These are phyloP conservation scores for Oopsacas minuta DNA, from an alignment of 37 sponge, comb jelly and placozoan genomes.

Conservation along the genomic window DNA sequence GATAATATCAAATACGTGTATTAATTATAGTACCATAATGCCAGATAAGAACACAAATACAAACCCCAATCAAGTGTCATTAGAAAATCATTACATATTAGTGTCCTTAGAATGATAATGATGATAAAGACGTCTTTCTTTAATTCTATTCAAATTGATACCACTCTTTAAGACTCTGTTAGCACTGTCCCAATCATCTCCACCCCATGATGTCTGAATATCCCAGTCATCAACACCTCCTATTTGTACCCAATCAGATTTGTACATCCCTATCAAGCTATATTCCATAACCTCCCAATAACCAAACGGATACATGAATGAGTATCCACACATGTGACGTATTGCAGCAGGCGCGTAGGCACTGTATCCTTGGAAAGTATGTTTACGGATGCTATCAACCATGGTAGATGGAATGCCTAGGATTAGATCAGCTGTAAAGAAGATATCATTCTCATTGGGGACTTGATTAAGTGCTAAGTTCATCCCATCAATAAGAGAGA, in stretches of 20 bases:
- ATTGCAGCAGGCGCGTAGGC: not conserved
- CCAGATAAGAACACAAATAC: too few species aligned
- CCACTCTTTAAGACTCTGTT: not conserved
- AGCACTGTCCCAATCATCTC: not conserved
- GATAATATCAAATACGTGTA: too few species aligned
- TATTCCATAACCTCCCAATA: not conserved
- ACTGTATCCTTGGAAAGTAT: not conserved
- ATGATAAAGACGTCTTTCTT: not conserved
- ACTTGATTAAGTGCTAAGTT: not conserved
- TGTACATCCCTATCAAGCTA: slow-evolving; percentile 2
- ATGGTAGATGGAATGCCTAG: not conserved
- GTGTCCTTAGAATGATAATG: not conserved
- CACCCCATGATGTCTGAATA: not conserved
- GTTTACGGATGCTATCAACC: not conserved
- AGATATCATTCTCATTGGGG: not conserved
- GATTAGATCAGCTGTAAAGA: not conserved
- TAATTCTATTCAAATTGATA: not conserved
- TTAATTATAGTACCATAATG: too few species aligned
- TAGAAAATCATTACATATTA: too few species aligned
- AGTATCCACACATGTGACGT: slow-evolving; percentile 3
- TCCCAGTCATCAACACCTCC: not conserved
- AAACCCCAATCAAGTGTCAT: too few species aligned
- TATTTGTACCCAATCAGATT: not conserved
- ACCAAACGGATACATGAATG: not conserved
- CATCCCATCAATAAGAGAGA: not conserved